Evolutionary conservation across 2,113 vertebrate species (phyloP).

Genomic region (Nicator chloris): DNA sequence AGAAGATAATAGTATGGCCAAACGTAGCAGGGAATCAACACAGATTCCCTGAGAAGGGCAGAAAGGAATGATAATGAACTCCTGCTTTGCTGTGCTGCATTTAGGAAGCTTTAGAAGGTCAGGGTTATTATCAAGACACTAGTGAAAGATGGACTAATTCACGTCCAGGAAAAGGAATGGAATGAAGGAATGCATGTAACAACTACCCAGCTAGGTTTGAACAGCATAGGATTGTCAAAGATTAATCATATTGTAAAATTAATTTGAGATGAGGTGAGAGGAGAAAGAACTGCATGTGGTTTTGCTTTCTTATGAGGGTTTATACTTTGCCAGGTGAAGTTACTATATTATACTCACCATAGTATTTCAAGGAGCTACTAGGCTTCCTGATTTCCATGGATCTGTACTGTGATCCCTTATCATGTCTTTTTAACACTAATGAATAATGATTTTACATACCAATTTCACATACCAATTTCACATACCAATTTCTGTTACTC

Average conservation of each 20-base stretch:
- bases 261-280: background rate
- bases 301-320: background rate
- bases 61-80: background rate
- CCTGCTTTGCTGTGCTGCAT: background rate
- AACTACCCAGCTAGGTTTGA: background rate
- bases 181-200: background rate
- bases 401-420: background rate
- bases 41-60: background rate
- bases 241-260: background rate
- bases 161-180: background rate
- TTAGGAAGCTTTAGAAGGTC: background rate
- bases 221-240: background rate
- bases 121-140: background rate
- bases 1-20: background rate
- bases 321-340: background rate
- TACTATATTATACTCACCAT: background rate
- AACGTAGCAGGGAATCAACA: background rate
- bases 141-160: background rate
- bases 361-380: background rate
- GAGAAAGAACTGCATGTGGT: background rate
- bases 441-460: background rate
- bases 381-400: background rate
- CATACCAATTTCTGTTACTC: background rate
- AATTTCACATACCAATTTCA: background rate
- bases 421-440: background rate